phyloP scores from a whole-genome alignment of 2,113 vertebrate genomes.

The Sturnus vulgaris region DNA sequence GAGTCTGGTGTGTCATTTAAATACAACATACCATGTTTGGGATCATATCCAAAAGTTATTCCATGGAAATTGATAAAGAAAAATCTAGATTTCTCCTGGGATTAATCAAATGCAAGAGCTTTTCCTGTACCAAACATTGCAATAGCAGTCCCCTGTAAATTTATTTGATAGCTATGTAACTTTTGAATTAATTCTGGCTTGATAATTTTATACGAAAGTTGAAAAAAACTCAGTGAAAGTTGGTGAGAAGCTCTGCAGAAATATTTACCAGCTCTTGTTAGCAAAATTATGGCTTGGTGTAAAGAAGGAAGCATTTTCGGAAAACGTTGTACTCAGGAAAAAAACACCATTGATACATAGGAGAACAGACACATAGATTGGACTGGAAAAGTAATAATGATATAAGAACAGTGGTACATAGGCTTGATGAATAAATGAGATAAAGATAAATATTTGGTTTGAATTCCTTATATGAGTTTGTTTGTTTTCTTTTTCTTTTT shows the following conservation, averaged over 20 bases:
- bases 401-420: background rate
- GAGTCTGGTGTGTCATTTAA: background rate
- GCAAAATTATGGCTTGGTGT: background rate
- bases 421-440: background rate
- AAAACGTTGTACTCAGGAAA: background rate
- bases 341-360: background rate
- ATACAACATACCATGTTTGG: background rate
- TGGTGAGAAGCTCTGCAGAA: background rate
- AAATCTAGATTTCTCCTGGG: background rate
- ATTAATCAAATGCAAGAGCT: background rate
- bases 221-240: rapidly evolving
- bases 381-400: background rate
- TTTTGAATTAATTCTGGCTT: background rate
- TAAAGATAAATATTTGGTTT: background rate
- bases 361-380: background rate
- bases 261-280: background rate
- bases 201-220: background rate
- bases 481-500: background rate
- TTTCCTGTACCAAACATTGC: background rate
- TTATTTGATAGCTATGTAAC: background rate
- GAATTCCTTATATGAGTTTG: background rate
- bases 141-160: background rate
- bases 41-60: background rate
- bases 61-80: background rate
- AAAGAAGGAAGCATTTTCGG: background rate